Conservation (phyloP, 2,888 invertebrate genomes). For the Pteria penguin region DNA sequence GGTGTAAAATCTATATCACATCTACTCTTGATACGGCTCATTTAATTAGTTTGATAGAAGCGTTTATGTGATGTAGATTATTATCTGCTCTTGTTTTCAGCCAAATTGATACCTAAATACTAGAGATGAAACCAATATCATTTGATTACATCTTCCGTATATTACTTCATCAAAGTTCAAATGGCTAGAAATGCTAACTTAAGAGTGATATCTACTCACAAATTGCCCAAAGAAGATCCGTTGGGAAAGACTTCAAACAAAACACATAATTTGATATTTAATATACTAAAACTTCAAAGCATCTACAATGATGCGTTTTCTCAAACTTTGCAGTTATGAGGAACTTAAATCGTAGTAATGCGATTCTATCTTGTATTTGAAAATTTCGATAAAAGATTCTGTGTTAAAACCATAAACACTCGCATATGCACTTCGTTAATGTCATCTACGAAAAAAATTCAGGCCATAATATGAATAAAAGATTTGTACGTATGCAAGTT, state of each 20-base stretch:
- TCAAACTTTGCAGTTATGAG: neutral
- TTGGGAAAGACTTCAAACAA: constrained; percentile 3
- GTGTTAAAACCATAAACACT: no score
- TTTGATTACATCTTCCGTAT: neutral
- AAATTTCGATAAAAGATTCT: no score
- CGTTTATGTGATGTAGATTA: constrained; percentile 26
- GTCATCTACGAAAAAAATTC: no score
- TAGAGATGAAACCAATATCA: constrained; percentile 1
- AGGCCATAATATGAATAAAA: no score
- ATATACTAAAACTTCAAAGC: constrained; percentile 8
- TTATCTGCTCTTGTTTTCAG: constrained; percentile 17
- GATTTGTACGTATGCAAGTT: no score
- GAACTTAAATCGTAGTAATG: neutral
- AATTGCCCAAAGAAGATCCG: neutral
- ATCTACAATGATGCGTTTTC: neutral
- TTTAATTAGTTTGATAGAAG: constrained; percentile 13
- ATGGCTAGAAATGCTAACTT: neutral
- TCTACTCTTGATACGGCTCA: constrained; percentile 19
- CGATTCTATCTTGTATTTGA: neutral
- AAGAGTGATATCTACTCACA: neutral
- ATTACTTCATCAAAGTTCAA: constrained; percentile 4
- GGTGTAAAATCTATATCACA: constrained; percentile 26
- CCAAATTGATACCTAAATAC: neutral
- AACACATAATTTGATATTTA: neutral
- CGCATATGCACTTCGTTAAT: no score